phyloP scores from a whole-genome alignment of 2,113 vertebrate species.

The Cavia porcellus region DNA sequence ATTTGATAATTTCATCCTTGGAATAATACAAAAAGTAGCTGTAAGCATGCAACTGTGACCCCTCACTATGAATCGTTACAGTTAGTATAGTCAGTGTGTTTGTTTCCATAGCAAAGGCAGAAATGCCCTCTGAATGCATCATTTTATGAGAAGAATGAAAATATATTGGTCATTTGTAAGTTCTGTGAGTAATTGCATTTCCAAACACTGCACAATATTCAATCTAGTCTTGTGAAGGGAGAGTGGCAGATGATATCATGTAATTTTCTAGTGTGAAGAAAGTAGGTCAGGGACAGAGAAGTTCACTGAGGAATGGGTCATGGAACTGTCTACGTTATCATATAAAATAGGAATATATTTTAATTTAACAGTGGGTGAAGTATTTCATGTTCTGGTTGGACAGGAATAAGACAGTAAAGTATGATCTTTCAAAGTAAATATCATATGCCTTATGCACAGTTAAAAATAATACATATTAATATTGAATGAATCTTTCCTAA shows the following conservation, averaged over 20 bases:
- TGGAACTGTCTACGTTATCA: background rate
- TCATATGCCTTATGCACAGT: background rate
- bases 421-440: background rate
- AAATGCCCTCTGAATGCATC: background rate
- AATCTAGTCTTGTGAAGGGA: background rate
- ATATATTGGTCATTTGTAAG: constrained; percentile 1
- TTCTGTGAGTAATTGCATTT: background rate
- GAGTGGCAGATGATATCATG: background rate
- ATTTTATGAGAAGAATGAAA: background rate
- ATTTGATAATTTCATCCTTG: background rate
- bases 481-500: background rate
- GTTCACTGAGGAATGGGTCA: background rate
- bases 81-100: background rate
- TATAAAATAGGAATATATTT: background rate
- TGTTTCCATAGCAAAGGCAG: background rate
- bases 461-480: constrained; percentile 50
- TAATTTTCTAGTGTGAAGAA: background rate
- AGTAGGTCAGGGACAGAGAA: constrained; percentile 2
- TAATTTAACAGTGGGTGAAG: background rate
- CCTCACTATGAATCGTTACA: background rate
- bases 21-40: background rate
- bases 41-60: background rate
- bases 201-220: background rate
- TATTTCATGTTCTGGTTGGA: background rate
- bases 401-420: background rate